Percentiles rank a stretch among this genome's conserved stretches.
phyloP scores from a whole-genome alignment of 2,888 invertebrate genomes.

The Clivina fossor region DNA sequence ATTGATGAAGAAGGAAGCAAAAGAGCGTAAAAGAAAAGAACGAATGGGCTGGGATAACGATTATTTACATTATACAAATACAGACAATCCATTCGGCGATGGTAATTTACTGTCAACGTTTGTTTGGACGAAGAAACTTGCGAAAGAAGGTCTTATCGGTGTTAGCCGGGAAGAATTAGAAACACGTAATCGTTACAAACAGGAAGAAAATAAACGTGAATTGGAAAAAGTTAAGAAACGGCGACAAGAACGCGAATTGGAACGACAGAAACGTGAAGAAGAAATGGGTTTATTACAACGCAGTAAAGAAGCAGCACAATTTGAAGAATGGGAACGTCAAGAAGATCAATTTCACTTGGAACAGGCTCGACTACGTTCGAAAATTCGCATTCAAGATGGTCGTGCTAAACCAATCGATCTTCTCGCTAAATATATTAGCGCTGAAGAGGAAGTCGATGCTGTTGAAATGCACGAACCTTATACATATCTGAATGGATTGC shows the following conservation, averaged over 20 bases:
- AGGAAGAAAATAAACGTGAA: constrained; percentile 88
- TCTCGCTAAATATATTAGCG: constrained; percentile 92
- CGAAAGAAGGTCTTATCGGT: constrained; percentile 85
- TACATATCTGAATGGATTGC: constrained; percentile 88
- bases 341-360: constrained; percentile 98
- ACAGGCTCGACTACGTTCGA: constrained; percentile 90
- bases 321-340: constrained; percentile 91
- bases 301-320: constrained; percentile 86
- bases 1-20: constrained; percentile 86
- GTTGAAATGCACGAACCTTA: constrained; percentile 99
- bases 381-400: constrained; percentile 94
- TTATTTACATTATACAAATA: constrained; percentile 95
- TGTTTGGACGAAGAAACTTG: constrained; percentile 95
- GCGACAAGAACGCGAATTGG: constrained; percentile 83
- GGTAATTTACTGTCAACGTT: constrained; percentile 92
- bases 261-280: constrained; percentile 78
- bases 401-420: constrained; percentile 98
- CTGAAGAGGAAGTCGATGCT: constrained; percentile 85
- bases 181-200: constrained; percentile 78
- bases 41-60: constrained; percentile 98
- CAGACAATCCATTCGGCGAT: constrained; percentile 98
- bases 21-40: constrained; percentile 83
- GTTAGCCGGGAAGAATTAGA: constrained; percentile 80
- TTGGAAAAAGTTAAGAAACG: constrained; percentile 94
- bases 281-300: constrained; percentile 83